Evolutionary conservation across 1,140 invertebrate genomes (phyloP).

Genomic region (Bombus superbus): DNA sequence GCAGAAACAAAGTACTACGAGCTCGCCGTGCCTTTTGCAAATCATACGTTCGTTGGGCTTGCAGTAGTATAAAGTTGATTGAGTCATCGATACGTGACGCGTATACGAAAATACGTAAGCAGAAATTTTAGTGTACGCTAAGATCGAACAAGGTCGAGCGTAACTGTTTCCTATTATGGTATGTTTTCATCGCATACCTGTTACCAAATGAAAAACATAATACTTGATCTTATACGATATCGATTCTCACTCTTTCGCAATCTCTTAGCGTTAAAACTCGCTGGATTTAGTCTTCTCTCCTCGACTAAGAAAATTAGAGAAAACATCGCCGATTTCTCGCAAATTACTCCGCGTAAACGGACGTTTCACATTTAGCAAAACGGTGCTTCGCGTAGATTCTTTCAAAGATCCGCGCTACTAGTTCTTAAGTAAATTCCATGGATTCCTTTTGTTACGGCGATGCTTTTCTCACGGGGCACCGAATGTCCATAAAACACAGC

Average conservation of each 20-base stretch:
- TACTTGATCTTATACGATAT: not conserved
- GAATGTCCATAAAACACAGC: conserved; percentile 56
- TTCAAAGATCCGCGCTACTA: not conserved
- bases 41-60: conserved; percentile 27
- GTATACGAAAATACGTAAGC: conserved; percentile 56
- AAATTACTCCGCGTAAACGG: not conserved
- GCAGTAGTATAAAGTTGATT: conserved; percentile 49
- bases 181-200: conserved; percentile 22
- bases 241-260: not conserved
- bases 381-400: conserved; percentile 10
- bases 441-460: conserved; percentile 47
- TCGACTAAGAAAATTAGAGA: not conserved
- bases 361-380: not conserved
- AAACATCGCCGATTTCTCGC: too few species aligned
- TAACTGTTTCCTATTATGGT: conserved; percentile 44
- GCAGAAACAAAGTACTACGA: not conserved
- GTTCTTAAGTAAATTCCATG: conserved; percentile 61
- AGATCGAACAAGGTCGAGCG: conserved; percentile 35
- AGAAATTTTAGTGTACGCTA: conserved; percentile 57
- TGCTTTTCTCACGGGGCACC: conserved; percentile 62
- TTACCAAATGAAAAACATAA: not conserved
- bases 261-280: not conserved
- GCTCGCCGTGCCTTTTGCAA: not conserved
- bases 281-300: not conserved
- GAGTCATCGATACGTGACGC: conserved; percentile 68